Percentiles rank a stretch among this genome's conserved stretches.
phyloP scores from a whole-genome alignment of 2,797 vertebrate species.

The Petrocephalus sullivani region DNA sequence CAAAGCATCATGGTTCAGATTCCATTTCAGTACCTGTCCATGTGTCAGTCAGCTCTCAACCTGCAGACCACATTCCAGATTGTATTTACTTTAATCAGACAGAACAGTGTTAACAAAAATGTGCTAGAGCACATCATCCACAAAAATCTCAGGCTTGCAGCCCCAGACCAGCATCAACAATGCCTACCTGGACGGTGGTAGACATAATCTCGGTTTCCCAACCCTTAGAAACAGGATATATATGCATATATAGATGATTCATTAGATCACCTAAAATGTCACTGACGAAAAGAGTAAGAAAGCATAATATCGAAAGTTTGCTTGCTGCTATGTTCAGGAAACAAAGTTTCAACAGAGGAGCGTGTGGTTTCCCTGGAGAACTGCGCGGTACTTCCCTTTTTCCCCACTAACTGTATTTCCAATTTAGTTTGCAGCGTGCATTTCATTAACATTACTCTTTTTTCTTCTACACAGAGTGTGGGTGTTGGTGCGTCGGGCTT shows the following conservation, averaged over 20 bases:
- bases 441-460: slow-evolving; percentile 38
- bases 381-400: background rate
- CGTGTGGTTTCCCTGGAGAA: slow-evolving; percentile 24
- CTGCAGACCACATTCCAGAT: background rate
- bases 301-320: slow-evolving; percentile 2
- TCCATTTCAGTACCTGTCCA: background rate
- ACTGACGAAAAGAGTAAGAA: background rate
- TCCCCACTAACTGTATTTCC: slow-evolving; percentile 16
- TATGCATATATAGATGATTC: background rate
- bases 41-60: slow-evolving; percentile 25
- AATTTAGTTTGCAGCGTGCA: slow-evolving; percentile 26
- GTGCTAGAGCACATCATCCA: slow-evolving; percentile 16
- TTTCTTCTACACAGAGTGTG: slow-evolving; percentile 29
- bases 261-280: background rate
- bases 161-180: slow-evolving; percentile 53
- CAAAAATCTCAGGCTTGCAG: slow-evolving; percentile 19
- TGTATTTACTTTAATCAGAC: slow-evolving; percentile 9
- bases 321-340: slow-evolving; percentile 18
- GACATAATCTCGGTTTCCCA: background rate
- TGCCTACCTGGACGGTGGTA: background rate
- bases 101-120: slow-evolving; percentile 30
- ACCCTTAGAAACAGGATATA: background rate
- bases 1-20: background rate
- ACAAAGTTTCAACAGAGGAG: slow-evolving; percentile 15
- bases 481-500: slow-evolving; percentile 31